phyloP scores from a whole-genome alignment of 2,113 vertebrate genomes.

The Nansenia antarctica region DNA sequence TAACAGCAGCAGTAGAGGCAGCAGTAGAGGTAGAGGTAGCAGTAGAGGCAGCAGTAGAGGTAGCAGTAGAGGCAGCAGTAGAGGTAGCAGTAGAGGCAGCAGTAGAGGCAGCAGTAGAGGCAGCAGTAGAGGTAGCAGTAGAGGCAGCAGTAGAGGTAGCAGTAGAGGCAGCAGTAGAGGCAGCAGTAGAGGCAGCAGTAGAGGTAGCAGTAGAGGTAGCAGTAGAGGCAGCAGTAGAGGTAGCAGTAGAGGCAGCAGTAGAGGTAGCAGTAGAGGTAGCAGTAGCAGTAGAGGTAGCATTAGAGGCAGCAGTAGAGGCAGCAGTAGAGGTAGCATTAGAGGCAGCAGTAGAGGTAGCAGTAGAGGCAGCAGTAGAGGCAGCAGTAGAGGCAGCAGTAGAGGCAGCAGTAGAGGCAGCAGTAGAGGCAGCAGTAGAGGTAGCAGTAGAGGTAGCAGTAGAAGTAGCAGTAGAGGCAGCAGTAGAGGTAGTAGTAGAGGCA shows the following conservation, averaged over 20 bases:
- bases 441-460: slow-evolving; percentile 54
- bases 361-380: slow-evolving; percentile 56
- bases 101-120: slow-evolving; percentile 57
- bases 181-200: slow-evolving; percentile 57
- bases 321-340: slow-evolving; percentile 58
- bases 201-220: slow-evolving; percentile 37
- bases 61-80: slow-evolving; percentile 57
- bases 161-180: slow-evolving; percentile 7
- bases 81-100: slow-evolving; percentile 37
- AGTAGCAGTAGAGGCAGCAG: slow-evolving; percentile 32
- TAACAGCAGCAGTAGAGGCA: slow-evolving; percentile 18
- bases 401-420: slow-evolving; percentile 54
- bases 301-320: slow-evolving; percentile 18
- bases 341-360: slow-evolving; percentile 32
- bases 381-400: slow-evolving; percentile 35
- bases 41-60: slow-evolving; percentile 6
- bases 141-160: slow-evolving; percentile 55
- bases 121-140: slow-evolving; percentile 32
- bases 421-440: slow-evolving; percentile 44
- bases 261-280: slow-evolving; percentile 46
- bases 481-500: slow-evolving; percentile 59
- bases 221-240: slow-evolving; percentile 56
- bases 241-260: slow-evolving; percentile 24
- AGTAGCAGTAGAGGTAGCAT: too few relatives aligned
- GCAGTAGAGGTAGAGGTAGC: slow-evolving; percentile 59